Conservation (phyloP, 2,888 invertebrate genomes). For the Perithous albicinctus region DNA sequence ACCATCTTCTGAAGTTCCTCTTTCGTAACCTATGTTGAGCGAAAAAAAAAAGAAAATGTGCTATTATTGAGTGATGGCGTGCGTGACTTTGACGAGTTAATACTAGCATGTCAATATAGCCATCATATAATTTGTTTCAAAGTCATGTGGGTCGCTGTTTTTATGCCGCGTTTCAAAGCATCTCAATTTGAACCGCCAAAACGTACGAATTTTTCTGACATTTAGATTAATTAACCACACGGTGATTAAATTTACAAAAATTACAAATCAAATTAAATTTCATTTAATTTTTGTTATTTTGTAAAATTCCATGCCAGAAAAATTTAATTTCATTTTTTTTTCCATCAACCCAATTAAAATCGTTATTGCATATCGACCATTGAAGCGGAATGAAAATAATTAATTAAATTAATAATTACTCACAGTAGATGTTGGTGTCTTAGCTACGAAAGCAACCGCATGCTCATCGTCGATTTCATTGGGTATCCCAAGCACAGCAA, state of each 20-base stretch:
- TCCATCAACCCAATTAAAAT: too few species aligned
- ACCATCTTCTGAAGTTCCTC: conserved; percentile 76
- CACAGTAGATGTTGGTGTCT: conserved; percentile 48
- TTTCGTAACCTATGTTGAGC: conserved; percentile 74
- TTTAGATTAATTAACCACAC: not conserved
- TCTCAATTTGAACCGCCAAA: not conserved
- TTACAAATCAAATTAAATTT: too few species aligned
- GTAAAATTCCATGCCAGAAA: too few species aligned
- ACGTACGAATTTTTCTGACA: not conserved
- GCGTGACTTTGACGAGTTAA: conserved; percentile 3
- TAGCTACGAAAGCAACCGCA: conserved; percentile 78
- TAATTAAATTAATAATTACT: not conserved
- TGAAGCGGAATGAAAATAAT: not conserved
- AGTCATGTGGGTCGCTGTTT: not conserved
- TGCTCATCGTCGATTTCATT: conserved; percentile 77
- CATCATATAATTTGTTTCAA: not conserved
- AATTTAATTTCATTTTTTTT: too few species aligned
- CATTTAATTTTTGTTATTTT: too few species aligned
- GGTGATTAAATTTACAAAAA: too few species aligned
- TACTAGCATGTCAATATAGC: not conserved
- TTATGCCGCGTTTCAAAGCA: not conserved
- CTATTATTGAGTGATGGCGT: conserved; percentile 15
- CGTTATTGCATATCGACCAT: too few species aligned
- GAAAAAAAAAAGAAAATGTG: conserved; percentile 2
- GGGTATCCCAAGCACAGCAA: conserved; percentile 76